Conservation (phyloP, 2,888 invertebrate species). For the Autographa pulchrina region DNA sequence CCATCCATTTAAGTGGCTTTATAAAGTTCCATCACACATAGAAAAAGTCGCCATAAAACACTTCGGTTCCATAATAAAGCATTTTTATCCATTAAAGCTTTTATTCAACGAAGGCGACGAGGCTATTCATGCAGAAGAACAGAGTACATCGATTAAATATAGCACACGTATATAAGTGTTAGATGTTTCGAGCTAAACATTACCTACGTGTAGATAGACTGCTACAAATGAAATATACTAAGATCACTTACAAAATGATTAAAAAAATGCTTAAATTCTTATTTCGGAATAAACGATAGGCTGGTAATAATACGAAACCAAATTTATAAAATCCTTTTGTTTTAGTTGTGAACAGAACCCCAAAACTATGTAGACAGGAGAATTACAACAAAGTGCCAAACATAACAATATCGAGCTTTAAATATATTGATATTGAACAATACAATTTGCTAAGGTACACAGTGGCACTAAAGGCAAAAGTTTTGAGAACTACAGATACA, state of each 20-base stretch:
- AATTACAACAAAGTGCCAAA: background rate
- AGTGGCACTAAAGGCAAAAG: background rate
- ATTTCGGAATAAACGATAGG: no score
- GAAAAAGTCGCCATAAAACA: background rate
- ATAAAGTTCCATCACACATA: background rate
- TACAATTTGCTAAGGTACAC: background rate
- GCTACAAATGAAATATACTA: no score
- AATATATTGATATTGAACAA: background rate
- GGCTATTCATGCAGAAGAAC: background rate
- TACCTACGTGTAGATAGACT: background rate
- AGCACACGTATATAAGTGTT: background rate
- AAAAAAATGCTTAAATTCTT: no score
- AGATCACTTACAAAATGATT: no score
- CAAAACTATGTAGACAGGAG: background rate
- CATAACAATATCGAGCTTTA: background rate
- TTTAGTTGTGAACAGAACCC: no score
- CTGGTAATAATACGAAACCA: no score
- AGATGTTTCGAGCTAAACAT: background rate
- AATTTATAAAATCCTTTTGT: no score
- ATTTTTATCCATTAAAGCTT: background rate
- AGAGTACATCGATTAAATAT: background rate
- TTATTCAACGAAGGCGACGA: background rate
- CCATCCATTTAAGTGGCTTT: background rate
- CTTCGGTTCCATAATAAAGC: background rate
- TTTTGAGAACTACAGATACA: constrained; percentile 2